These are phyloP conservation scores for Arremon aurantiirostris DNA, from an alignment of 2,797 vertebrate species.

Conservation along the genomic window DNA sequence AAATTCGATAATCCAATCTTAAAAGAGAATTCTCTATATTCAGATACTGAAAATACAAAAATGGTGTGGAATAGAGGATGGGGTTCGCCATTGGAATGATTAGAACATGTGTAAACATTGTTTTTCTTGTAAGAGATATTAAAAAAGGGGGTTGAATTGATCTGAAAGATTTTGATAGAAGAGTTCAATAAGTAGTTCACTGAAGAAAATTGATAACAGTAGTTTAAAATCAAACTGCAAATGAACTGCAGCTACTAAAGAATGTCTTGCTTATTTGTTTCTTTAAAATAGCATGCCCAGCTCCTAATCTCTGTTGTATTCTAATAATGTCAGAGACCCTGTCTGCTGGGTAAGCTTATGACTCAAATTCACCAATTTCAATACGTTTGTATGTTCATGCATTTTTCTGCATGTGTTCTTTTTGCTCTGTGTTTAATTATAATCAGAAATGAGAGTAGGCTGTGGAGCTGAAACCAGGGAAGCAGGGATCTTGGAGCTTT, in stretches of 20 bases:
- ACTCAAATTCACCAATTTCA: background rate
- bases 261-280: background rate
- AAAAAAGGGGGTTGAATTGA: background rate
- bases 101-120: background rate
- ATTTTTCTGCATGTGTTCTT: background rate
- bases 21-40: background rate
- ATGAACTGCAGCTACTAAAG: background rate
- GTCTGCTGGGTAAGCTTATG: background rate
- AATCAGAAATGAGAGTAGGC: background rate
- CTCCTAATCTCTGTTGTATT: background rate
- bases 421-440: background rate
- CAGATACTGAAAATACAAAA: background rate
- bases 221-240: background rate
- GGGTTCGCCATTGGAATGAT: background rate
- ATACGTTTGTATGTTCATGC: background rate
- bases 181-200: background rate
- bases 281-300: background rate
- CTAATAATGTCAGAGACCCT: background rate
- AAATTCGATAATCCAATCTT: background rate
- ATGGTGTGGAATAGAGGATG: background rate
- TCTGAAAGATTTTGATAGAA: background rate
- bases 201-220: background rate
- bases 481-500: background rate
- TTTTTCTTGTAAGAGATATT: background rate
- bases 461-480: background rate